Conservation (phyloP, 2,797 vertebrate species). For the Hylomyscus alleni region DNA sequence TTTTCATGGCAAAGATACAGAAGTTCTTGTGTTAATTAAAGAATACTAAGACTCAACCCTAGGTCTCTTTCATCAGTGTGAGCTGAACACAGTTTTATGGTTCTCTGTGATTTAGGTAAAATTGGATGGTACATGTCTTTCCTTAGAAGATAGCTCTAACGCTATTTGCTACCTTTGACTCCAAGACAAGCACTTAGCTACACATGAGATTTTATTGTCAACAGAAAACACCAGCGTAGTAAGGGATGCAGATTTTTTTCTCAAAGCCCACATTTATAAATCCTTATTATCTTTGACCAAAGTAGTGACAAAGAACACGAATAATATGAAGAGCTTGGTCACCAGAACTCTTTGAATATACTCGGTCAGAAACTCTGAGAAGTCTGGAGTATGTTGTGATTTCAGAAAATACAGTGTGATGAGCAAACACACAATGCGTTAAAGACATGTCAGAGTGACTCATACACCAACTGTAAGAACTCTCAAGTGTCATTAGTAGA, state of each 20-base stretch:
- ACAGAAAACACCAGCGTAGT: neutral
- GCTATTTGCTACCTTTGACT: constrained; percentile 25
- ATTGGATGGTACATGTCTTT: neutral
- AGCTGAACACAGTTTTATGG: neutral
- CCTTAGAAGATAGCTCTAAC: neutral
- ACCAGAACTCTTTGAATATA: neutral
- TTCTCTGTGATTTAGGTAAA: neutral
- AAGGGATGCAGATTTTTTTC: neutral
- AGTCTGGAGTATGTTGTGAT: neutral
- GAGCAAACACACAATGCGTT: neutral
- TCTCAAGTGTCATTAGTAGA: neutral
- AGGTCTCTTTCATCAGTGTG: neutral
- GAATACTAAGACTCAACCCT: neutral
- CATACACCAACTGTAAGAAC: neutral
- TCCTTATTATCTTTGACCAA: neutral
- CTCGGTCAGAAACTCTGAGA: neutral
- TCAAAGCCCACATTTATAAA: neutral
- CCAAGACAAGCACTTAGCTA: neutral
- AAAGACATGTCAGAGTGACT: neutral
- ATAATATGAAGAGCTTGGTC: neutral
- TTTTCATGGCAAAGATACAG: neutral
- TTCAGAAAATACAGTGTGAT: neutral
- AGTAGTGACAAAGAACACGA: neutral
- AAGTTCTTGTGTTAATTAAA: neutral
- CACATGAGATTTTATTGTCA: neutral